These are phyloP conservation scores for Delphinus delphis DNA, from an alignment of 2,113 vertebrate genomes.

Conservation along the genomic window DNA sequence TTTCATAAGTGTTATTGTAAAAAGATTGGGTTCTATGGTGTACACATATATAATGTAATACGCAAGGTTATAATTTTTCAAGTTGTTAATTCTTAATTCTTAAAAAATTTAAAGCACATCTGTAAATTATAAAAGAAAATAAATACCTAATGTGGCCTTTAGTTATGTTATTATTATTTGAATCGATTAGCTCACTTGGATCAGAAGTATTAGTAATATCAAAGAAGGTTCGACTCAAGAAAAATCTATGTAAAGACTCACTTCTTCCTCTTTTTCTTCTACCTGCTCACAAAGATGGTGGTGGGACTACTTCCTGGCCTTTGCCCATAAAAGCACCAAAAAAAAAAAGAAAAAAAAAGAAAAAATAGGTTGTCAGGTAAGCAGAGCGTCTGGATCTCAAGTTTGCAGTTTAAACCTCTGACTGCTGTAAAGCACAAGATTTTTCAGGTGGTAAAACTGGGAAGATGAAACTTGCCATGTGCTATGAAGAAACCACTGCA, in stretches of 20 bases:
- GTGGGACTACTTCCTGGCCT: neutral
- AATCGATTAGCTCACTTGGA: conserved; percentile 29
- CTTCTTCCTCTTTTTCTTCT: conserved; percentile 18
- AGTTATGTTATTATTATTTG: conserved; percentile 43
- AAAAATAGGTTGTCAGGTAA: neutral
- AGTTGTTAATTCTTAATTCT: neutral
- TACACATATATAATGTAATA: neutral
- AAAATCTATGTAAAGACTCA: neutral
- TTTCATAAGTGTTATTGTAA: neutral
- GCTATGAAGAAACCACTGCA: conserved; percentile 1
- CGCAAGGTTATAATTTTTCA: neutral
- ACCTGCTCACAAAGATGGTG: neutral
- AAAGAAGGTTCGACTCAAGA: neutral
- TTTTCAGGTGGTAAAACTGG: conserved; percentile 25
- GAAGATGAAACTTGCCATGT: conserved; percentile 5
- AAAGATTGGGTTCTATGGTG: neutral
- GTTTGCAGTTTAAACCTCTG: conserved; percentile 2
- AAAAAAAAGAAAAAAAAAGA: neutral
- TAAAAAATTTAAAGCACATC: neutral
- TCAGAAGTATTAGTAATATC: conserved; percentile 23
- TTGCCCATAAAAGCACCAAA: neutral
- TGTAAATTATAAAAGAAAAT: neutral
- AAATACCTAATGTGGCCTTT: neutral
- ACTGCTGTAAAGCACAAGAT: conserved; percentile 33
- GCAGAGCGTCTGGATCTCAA: neutral